Evolutionary conservation across 2,888 invertebrate genomes (phyloP), one percentile per base, ranked within the genome.

Genomic region (Pristionchus exspectatus): DNA sequence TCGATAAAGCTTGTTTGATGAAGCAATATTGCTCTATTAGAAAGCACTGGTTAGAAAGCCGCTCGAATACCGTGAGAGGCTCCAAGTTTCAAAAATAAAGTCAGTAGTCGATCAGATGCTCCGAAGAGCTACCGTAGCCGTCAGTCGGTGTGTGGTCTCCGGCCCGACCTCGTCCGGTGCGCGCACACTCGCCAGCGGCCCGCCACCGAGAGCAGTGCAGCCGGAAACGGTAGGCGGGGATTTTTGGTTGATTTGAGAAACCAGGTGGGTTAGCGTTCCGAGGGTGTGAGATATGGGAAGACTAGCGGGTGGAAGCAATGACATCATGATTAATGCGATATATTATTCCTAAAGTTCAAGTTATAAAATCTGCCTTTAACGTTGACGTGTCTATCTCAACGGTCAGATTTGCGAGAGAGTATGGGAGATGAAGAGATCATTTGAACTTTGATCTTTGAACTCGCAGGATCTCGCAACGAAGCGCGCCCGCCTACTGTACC

Each of bases 401-500:
- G 44, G 12, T 50, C 12, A 50, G 44, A 50, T 9, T 50, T 50
- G 44, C 44, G 44, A 50, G 44, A 44, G 44, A 50, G 44, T 50
- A 50, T 50, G 10, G 12, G 44, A 50, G 10, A 50, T 50, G 44
- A 50, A 9, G 44, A n/a, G n/a, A n/a, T n/a, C n/a, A n/a, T n/a
- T n/a, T n/a, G n/a, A n/a, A n/a, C n/a, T n/a, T n/a, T n/a, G n/a
- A n/a, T n/a, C n/a, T n/a, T n/a, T n/a, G n/a, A n/a, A n/a, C n/a
- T 30, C 27, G 38, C n/a, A 88, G 74, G 87, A 88, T 74, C 72
- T 88, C n/a, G 30, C 74, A 30, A 88, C 83, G 59, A 89, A 63
- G 83, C 81, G 89, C 24, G 89, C 89, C n/a, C 89, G 89, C 14
- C 83, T 89, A 63, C 83, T 89, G 83, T 89, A 89, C 38, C 89